Base-by-base conservation (phyloP, 2,888 invertebrate species). In the Agrilus mali region DNA sequence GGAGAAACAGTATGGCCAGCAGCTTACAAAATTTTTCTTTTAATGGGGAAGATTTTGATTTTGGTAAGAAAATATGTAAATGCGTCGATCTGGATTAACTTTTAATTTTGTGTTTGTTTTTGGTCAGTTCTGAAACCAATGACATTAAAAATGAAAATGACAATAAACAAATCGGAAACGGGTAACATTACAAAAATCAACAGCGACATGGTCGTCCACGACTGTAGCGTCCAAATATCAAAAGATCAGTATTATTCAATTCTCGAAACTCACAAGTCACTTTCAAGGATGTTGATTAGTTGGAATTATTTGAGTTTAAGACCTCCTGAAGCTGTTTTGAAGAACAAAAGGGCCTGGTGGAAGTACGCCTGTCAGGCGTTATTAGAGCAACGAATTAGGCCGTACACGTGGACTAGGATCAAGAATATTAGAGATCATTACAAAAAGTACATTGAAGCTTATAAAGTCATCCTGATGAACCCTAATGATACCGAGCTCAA, bases 1-100 rank as follows among this genome's bases (percentile, higher is more conserved):
- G 86, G 85, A 81, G 84, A 58, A 81, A 80, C 53, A 73, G 80
- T 40, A 82, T 87, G 82, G 72, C 80, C 14, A 76, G 74, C 40
- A 83, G 86, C 1, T 66, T 87, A 7, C 77, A 84, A 55, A 83
- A 82, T 52, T 86, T 86, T 61, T 78, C 79, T 14, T 80, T 86
- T 69, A 80, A 82, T 58, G 77, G 78, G 48, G 81, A 85, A 60
- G 79, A 82, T 47, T 85, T 87, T 62, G 80, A 86, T 55, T 87
- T 87, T 64, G 68, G 87, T 87, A 66, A 77, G 81, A 74, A 44
- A 42, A 33, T 36, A 15, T 22, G 17, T 17, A 17, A 17, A 27
- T 3, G 10, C 27, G 10, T 27, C 4, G 27, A 2, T n/a, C n/a
- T n/a, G n/a, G n/a, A n/a, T 27, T 8, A 27, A 10, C 10, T 8